Percentiles rank a stretch among this genome's conserved stretches.
These are phyloP conservation scores for Diplosoma virens DNA, from an alignment of 23 tunicate species.

Conservation along the genomic window DNA sequence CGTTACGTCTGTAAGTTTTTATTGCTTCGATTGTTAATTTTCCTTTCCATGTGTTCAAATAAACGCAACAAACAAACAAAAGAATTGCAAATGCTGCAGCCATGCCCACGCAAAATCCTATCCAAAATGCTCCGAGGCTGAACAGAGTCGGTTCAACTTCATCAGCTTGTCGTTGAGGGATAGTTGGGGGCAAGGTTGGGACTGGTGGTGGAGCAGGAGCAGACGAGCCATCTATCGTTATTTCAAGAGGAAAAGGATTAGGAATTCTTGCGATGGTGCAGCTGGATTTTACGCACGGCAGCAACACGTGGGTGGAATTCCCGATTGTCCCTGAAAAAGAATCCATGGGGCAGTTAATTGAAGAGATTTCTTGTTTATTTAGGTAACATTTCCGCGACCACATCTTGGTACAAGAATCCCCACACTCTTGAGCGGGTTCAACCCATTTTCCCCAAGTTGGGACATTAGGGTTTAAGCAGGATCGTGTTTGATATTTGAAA, in stretches of 20 bases:
- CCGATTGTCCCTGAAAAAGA: not conserved
- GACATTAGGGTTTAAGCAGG: not conserved
- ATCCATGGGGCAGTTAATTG: not conserved
- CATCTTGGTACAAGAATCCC: not conserved
- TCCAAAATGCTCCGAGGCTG: not conserved
- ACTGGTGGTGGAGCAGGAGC: not conserved
- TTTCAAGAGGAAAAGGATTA: not conserved
- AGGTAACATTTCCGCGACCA: not conserved
- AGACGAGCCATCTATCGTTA: no score
- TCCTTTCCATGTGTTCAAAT: not conserved
- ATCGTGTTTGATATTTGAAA: not conserved
- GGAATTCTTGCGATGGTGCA: not conserved
- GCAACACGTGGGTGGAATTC: not conserved
- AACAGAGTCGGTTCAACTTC: not conserved
- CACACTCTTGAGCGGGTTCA: not conserved
- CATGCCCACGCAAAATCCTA: slow-evolving; percentile 3
- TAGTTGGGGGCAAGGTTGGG: not conserved
- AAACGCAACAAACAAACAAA: not conserved
- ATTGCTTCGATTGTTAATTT: slow-evolving; percentile 7
- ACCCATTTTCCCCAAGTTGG: not conserved
- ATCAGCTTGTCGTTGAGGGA: no score
- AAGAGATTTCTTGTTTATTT: not conserved
- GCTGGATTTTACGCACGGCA: not conserved
- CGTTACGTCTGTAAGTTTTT: slow-evolving; percentile 4
- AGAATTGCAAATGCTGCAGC: not conserved